Conservation (phyloP, 2,797 vertebrate species). For the Chaetophractus vellerosus region DNA sequence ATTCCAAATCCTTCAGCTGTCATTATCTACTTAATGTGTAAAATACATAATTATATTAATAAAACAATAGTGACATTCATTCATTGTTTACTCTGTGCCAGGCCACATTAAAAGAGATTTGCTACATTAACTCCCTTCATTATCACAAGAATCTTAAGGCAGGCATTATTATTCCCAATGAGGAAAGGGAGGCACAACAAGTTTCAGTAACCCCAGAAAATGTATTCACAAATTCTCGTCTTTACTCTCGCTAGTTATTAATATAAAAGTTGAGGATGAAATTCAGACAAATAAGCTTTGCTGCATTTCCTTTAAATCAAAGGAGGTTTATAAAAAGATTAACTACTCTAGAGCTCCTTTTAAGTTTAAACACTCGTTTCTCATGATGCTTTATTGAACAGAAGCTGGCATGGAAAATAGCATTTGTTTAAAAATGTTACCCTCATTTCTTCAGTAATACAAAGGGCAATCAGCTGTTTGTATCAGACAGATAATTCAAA, state of each 20-base stretch:
- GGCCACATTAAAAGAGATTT: not conserved
- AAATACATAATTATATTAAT: not conserved
- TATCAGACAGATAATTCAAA: not conserved
- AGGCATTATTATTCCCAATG: not conserved
- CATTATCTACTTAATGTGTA: not conserved
- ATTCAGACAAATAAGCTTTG: no score
- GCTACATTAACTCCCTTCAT: not conserved
- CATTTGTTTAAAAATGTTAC: not conserved
- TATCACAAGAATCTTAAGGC: not conserved
- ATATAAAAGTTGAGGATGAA: not conserved
- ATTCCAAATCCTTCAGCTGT: not conserved
- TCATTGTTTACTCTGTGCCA: not conserved
- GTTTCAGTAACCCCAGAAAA: not conserved
- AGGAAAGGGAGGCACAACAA: fast-evolving
- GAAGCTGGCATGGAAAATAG: not conserved
- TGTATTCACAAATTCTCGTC: not conserved
- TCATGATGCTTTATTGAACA: slow-evolving; percentile 2
- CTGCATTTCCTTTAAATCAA: not conserved
- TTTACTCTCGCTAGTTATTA: not conserved
- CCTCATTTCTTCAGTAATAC: not conserved
- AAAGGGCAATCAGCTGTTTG: not conserved
- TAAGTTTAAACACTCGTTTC: not conserved
- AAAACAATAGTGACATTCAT: not conserved
- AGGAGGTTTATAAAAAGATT: not conserved
- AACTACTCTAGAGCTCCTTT: not conserved